Evolutionary conservation across 92 coral and sea anemone species (phyloP), one percentile per base, ranked within the genome.

Genomic region (Palythoa grandiflora): DNA sequence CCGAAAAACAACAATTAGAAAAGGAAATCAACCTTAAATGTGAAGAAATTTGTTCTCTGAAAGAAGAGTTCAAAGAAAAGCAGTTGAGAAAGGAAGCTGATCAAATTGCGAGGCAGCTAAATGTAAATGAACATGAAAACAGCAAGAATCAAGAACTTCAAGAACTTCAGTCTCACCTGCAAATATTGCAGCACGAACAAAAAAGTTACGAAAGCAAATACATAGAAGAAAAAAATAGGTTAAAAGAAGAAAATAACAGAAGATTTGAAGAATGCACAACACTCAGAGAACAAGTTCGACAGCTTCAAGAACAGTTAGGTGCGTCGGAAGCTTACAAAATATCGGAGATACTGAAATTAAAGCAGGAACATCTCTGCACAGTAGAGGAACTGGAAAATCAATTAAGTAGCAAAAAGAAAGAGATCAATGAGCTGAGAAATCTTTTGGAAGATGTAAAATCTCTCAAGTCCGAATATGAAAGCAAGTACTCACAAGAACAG

Each of bases 321-420:
- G 83, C 76, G 2, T 88, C 85, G 19, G 93, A 95, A 19, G 93
- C 93, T 21, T 88, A 89, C 38, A 81, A 75, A 38, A 71, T 91
- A 1, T 93, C 96, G 5, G 96, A 95, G 48, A 88, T 80, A 40
- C 36, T 95, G 38, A 88, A 47, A 8, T 68, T 60, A 6, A 88
- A 66, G n/a, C 87, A 91, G 28, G 91, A 70, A 44, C 91, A 91
- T 77, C 79, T 77, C 38, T 55, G 21, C 15, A 84, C 39, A 61
- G 70, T 87, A 3, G 80, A 77, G 1, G 80, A n/a, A 63, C 80
- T 91, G 13, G 61, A 81, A 74, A 87, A 71, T 20, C 86, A 38
- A 77, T 75, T 47, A 78, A 83, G 68, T 8, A 76, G 44, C 85
- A 91, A 68, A 71, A 91, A 87, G 13, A 51, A n/a, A 77, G 86